Percentiles rank a stretch among this genome's conserved stretches.
phyloP scores from a whole-genome alignment of 2,888 invertebrate genomes.

The Disparrhopalites patrizii region DNA sequence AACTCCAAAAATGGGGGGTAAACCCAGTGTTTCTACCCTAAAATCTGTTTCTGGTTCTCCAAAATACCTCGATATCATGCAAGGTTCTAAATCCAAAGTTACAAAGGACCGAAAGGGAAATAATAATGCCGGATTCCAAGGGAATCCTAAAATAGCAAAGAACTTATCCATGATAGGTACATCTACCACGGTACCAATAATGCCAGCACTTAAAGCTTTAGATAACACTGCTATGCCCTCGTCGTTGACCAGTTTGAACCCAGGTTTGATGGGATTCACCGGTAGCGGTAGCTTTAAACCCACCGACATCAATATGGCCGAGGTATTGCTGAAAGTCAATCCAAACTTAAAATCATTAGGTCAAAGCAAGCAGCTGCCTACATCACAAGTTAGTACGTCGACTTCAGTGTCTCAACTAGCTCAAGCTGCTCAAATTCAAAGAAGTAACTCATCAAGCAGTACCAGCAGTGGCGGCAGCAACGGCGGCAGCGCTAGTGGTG shows the following conservation, averaged over 20 bases:
- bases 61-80: constrained; percentile 9
- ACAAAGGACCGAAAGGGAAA: constrained; percentile 16
- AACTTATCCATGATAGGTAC: constrained; percentile 34
- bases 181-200: constrained; percentile 4
- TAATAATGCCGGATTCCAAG: constrained; percentile 20
- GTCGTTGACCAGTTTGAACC: constrained; percentile 5
- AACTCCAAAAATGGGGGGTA: constrained; percentile 34
- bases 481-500: background rate
- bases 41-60: constrained; percentile 44
- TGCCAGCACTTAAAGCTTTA: constrained; percentile 24
- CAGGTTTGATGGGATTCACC: constrained; percentile 12
- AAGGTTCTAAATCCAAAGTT: constrained; percentile 5
- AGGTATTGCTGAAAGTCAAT: constrained; percentile 20
- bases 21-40: constrained; percentile 46
- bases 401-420: background rate
- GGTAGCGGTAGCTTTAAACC: background rate
- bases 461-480: background rate
- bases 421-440: constrained; percentile 13
- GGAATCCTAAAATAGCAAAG: constrained; percentile 35
- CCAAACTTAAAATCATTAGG: constrained; percentile 4
- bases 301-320: constrained; percentile 9
- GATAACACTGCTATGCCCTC: constrained; percentile 15
- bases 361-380: background rate
- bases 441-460: constrained; percentile 27
- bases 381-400: background rate